Percentiles rank a stretch among this genome's conserved stretches.
Evolutionary conservation across 2,113 vertebrate genomes (phyloP).

Genomic region (Grus americana): DNA sequence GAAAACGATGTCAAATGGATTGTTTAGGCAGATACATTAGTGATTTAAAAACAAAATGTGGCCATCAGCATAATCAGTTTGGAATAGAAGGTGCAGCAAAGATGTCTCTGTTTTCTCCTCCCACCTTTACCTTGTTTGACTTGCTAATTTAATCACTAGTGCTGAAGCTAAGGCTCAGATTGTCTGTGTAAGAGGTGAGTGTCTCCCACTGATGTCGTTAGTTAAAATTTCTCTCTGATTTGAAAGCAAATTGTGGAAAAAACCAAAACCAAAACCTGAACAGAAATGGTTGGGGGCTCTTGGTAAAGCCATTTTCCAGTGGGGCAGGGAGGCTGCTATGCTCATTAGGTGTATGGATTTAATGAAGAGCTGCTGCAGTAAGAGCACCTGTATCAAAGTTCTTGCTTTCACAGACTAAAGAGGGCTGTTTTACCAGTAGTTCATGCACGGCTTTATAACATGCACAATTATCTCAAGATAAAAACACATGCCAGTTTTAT

Average conservation of each 20-base stretch:
- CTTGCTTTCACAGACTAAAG: background rate
- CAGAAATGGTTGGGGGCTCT: background rate
- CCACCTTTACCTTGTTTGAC: constrained; percentile 20
- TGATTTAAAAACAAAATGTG: background rate
- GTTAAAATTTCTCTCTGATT: background rate
- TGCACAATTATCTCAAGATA: background rate
- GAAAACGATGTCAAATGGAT: background rate
- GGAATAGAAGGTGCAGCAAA: background rate
- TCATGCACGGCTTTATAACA: background rate
- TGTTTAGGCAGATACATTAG: background rate
- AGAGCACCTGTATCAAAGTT: background rate
- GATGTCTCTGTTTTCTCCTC: background rate
- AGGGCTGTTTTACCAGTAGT: background rate
- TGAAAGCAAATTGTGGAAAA: background rate
- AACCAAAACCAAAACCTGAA: background rate
- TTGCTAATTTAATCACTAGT: constrained; percentile 52
- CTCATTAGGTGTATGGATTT: background rate
- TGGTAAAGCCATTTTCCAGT: background rate
- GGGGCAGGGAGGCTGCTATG: background rate
- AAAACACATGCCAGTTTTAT: background rate
- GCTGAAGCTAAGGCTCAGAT: background rate
- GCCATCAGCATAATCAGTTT: background rate
- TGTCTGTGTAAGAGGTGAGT: background rate
- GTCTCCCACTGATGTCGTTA: background rate
- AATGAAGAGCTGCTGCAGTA: background rate